Evolutionary conservation across 1,140 invertebrate genomes (phyloP).

Genomic region (Papilio xuthus): DNA sequence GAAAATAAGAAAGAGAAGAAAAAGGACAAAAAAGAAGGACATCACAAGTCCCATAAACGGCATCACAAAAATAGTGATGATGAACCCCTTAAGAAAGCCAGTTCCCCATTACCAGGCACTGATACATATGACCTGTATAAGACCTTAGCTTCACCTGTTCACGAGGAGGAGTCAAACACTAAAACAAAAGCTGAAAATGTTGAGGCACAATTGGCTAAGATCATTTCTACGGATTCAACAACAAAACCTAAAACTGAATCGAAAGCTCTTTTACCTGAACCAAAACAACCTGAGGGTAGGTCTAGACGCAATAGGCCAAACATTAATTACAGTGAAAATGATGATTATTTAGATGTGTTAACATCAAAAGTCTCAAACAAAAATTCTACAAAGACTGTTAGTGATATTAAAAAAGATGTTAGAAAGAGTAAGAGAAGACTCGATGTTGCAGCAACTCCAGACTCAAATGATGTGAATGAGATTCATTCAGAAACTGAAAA

Average conservation of each 20-base stretch:
- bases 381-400: conserved; percentile 65
- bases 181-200: conserved; percentile 64
- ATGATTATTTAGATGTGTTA: conserved; percentile 73
- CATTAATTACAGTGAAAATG: conserved; percentile 81
- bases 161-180: conserved; percentile 54
- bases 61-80: conserved; percentile 74
- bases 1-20: conserved; percentile 81
- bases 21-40: conserved; percentile 72
- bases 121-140: conserved; percentile 80
- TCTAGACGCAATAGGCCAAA: conserved; percentile 78
- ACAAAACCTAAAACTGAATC: conserved; percentile 60
- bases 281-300: conserved; percentile 75
- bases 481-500: conserved; percentile 52
- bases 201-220: conserved; percentile 68
- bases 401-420: conserved; percentile 71
- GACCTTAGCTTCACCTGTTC: conserved; percentile 73
- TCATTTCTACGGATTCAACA: conserved; percentile 61
- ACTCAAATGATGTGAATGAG: conserved; percentile 44
- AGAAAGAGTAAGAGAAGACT: conserved; percentile 67
- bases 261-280: conserved; percentile 69
- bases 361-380: conserved; percentile 59
- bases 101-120: conserved; percentile 79
- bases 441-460: conserved; percentile 50
- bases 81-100: conserved; percentile 74
- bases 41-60: conserved; percentile 70